Percentiles rank a stretch among this genome's conserved stretches.
These are phyloP conservation scores for Euwallacea fornicatus DNA, from an alignment of 1,140 invertebrate genomes.

Conservation along the genomic window DNA sequence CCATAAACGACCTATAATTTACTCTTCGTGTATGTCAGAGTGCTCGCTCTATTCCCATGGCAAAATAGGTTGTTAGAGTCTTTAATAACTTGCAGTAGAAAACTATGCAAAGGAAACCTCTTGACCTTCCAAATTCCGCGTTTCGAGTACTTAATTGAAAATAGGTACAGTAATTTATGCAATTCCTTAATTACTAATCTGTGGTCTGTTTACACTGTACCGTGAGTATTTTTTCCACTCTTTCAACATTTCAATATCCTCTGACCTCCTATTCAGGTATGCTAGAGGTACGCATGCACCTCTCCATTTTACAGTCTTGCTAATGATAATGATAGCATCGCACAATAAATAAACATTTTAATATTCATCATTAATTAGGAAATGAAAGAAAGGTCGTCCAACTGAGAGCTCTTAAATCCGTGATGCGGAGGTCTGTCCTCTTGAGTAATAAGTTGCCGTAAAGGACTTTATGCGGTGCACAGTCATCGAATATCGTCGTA, in stretches of 20 bases:
- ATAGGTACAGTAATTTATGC: too few relatives aligned
- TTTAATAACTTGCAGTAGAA: background rate
- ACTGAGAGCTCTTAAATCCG: slow-evolving; percentile 13
- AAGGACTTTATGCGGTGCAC: slow-evolving; percentile 9
- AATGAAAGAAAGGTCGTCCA: slow-evolving; percentile 15
- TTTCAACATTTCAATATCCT: background rate
- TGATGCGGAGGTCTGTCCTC: slow-evolving; percentile 15
- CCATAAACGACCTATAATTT: background rate
- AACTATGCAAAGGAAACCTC: too few relatives aligned
- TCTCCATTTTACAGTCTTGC: slow-evolving; percentile 9
- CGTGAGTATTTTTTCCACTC: background rate
- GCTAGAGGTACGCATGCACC: background rate
- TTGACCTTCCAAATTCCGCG: too few relatives aligned
- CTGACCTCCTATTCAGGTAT: background rate
- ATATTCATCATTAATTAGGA: slow-evolving; percentile 22
- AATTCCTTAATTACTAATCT: too few relatives aligned
- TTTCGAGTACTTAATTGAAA: too few relatives aligned
- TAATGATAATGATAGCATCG: slow-evolving; percentile 9
- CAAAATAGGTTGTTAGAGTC: background rate
- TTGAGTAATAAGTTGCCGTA: slow-evolving; percentile 11
- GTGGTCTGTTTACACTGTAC: background rate
- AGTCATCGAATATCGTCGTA: background rate
- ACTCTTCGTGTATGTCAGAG: background rate
- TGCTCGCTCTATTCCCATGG: background rate
- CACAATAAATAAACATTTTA: slow-evolving; percentile 17